Evolutionary conservation across 2,797 vertebrate species (phyloP), one percentile per base, ranked within the genome.

Genomic region (Peromyscus attwateri): DNA sequence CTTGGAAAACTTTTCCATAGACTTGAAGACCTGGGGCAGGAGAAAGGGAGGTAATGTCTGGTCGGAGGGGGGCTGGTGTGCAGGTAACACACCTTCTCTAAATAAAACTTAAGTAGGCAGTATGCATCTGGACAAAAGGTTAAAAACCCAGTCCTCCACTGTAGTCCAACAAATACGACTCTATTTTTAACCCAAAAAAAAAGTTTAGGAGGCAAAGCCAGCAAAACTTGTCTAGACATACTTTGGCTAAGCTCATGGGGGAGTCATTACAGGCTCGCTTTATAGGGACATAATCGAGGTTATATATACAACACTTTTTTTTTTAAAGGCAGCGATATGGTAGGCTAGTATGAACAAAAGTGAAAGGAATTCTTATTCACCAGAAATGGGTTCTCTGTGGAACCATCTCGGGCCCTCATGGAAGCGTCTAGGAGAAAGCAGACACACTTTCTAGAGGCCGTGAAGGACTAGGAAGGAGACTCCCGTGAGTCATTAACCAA

Each of bases 281-380:
- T 98, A 98, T 95, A 97, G 98, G 98, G 98, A 99, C 98, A 98
- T 99, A 98, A 99, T 98, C 98, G 97, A 98, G 98, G 98, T 98
- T 98, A 98, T 97, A 97, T 97, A 98, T 93, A 98, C 98, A 98
- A 98, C 98, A 96, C 82, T 57, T 83, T 64, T 34, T 83, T 89
- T 97, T 98, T 96, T 84, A 46, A 96, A 98, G 96, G 96, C 68
- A 95, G 93, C 94, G 98, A 98, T 96, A 94, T 37, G 1, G 97
- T 96, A 60, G 97, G 96, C 97, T 95, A 97, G 96, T 92, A 77
- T 97, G 79, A 98, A 96, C 97, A 81, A 97, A 98, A 97, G 87
- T 98, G 97, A 97, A 98, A 95, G 93, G 97, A 95, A 97, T 97
- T 97, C 95, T 98, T 98, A 97, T 12, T 95, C 70, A 89, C 96